phyloP scores from a whole-genome alignment of 2,113 vertebrate species.

The Apistogramma diplotaenia region DNA sequence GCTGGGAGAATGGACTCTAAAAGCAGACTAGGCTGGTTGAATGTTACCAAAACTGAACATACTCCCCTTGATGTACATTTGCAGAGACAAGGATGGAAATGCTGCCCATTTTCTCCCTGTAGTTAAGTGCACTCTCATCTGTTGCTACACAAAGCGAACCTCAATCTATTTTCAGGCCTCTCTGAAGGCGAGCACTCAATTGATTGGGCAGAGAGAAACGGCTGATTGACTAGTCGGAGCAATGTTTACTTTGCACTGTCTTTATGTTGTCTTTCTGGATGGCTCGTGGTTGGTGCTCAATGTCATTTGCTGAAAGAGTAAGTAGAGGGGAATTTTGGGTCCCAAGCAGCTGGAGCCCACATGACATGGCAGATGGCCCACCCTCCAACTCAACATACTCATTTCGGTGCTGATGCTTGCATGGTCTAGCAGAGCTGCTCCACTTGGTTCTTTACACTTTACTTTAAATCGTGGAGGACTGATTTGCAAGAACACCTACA shows the following conservation, averaged over 20 bases:
- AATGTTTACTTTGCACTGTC: conserved; percentile 56
- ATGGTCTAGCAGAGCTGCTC: neutral
- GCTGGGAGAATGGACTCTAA: conserved; percentile 40
- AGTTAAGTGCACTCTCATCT: conserved; percentile 74
- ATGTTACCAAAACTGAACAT: conserved; percentile 60
- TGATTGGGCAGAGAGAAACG: conserved; percentile 61
- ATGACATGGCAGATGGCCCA: conserved; percentile 30
- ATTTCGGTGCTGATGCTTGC: conserved; percentile 8
- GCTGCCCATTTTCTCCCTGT: conserved; percentile 57
- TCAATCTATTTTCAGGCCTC: conserved; percentile 68
- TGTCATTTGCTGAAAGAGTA: conserved; percentile 37
- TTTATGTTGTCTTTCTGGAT: conserved; percentile 46
- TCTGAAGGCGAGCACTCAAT: conserved; percentile 69
- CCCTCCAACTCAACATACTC: conserved; percentile 38
- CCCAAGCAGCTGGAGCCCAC: conserved; percentile 43
- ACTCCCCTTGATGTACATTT: conserved; percentile 64
- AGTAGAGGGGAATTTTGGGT: conserved; percentile 20
- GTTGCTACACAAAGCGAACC: conserved; percentile 58
- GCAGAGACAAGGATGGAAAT: conserved; percentile 56
- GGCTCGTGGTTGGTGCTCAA: conserved; percentile 37
- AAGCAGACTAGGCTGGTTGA: conserved; percentile 43
- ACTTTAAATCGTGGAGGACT: neutral
- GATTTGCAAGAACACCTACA: neutral
- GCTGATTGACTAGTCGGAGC: conserved; percentile 62
- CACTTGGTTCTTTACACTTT: conserved; percentile 1